phyloP scores from a whole-genome alignment of 2,113 vertebrate species.

The Oceanites oceanicus region DNA sequence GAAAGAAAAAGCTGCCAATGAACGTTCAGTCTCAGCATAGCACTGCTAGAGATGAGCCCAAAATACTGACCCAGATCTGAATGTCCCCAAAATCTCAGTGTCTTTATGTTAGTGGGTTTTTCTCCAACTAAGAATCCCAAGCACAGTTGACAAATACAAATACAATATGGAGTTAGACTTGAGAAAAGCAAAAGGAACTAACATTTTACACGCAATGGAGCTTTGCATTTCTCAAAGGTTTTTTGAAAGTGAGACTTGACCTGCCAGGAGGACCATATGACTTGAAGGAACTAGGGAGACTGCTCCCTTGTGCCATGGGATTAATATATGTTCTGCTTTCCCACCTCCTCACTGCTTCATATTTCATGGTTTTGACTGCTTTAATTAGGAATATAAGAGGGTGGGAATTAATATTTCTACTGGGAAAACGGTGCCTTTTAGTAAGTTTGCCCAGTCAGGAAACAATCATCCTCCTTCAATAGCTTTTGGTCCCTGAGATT shows the following conservation, averaged over 20 bases:
- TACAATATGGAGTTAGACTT: neutral
- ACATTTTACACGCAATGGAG: neutral
- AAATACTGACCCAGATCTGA: neutral
- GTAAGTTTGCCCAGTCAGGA: neutral
- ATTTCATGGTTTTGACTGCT: neutral
- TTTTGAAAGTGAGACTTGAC: neutral
- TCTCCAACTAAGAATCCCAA: neutral
- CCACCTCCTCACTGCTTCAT: neutral
- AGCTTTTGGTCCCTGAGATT: neutral
- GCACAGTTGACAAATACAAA: neutral
- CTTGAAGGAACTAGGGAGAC: neutral
- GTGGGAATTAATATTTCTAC: neutral
- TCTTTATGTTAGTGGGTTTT: neutral
- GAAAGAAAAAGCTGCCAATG: neutral
- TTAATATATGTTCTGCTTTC: neutral
- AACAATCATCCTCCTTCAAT: neutral
- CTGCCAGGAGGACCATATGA: neutral
- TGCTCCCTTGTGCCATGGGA: neutral
- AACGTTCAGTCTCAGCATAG: neutral
- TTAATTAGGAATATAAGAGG: neutral
- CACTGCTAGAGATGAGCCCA: neutral
- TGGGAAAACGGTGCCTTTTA: neutral
- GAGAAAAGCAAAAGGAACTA: neutral
- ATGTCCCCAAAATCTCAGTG: neutral
- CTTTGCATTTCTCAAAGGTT: neutral